phyloP scores from a whole-genome alignment of 2,888 invertebrate species.

The Stenichneumon culpator region DNA sequence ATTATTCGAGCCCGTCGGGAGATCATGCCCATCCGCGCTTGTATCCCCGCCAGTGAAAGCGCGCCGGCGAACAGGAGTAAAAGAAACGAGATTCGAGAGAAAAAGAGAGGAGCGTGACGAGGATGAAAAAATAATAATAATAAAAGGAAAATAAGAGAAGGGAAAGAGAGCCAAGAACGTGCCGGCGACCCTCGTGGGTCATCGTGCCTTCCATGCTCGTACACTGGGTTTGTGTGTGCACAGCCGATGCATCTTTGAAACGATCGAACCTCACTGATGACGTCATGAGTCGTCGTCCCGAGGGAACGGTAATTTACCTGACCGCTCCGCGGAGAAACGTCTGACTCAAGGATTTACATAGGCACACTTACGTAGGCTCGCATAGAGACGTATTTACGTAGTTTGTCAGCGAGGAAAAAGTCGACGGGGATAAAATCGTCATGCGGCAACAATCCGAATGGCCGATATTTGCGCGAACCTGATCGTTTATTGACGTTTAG shows the following conservation, averaged over 20 bases:
- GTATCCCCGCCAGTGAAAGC: slow-evolving; percentile 25
- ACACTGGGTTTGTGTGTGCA: slow-evolving; percentile 21
- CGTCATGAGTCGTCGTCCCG: slow-evolving; percentile 48
- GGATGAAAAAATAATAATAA: background rate
- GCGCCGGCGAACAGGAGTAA: background rate
- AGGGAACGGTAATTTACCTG: slow-evolving; percentile 60
- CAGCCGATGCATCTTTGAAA: slow-evolving; percentile 29
- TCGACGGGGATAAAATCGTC: background rate
- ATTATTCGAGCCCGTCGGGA: slow-evolving; percentile 16
- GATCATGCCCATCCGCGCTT: slow-evolving; percentile 5
- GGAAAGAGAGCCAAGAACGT: slow-evolving; percentile 8
- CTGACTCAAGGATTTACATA: background rate
- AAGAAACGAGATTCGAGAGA: slow-evolving; percentile 18
- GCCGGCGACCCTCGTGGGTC: slow-evolving; percentile 41
- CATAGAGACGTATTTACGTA: too few relatives aligned
- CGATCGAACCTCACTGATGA: slow-evolving; percentile 29
- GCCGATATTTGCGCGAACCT: background rate
- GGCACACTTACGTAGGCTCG: background rate
- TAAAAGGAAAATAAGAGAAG: background rate
- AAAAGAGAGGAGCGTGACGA: slow-evolving; percentile 28
- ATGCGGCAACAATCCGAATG: background rate
- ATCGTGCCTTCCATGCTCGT: slow-evolving; percentile 16
- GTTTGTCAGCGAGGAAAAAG: background rate
- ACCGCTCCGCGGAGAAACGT: background rate
- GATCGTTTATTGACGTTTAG: background rate